phyloP scores from a whole-genome alignment of 2,113 vertebrate genomes.

The Dicentrarchus labrax region DNA sequence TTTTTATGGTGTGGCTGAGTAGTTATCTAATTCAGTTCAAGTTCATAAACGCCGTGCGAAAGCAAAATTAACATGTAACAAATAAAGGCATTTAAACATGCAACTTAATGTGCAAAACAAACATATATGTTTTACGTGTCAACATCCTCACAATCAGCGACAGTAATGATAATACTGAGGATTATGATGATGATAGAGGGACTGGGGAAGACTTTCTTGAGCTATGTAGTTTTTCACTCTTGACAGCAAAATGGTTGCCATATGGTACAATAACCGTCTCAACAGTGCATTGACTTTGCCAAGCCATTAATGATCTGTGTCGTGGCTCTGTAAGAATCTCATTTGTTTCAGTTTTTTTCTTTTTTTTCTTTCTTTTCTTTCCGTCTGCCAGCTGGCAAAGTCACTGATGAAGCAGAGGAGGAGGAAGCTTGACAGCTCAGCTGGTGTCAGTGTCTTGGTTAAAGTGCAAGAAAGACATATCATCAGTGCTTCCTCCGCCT shows the following conservation, averaged over 20 bases:
- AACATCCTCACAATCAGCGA: background rate
- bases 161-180: background rate
- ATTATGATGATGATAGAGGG: background rate
- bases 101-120: background rate
- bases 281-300: conserved; percentile 6
- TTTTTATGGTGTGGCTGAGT: background rate
- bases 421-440: conserved; percentile 55
- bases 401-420: conserved; percentile 42
- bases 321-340: conserved; percentile 5
- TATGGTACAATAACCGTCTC: conserved; percentile 36
- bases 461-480: conserved; percentile 30
- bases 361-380: background rate
- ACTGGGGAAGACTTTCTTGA: background rate
- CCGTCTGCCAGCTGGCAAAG: conserved; percentile 45
- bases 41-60: background rate
- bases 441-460: conserved; percentile 27
- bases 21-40: background rate
- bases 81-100: background rate
- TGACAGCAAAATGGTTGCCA: background rate
- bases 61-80: background rate
- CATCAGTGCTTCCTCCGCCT: conserved; percentile 17
- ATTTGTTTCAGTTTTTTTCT: background rate
- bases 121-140: background rate
- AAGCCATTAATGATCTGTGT: conserved; percentile 46
- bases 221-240: background rate